Evolutionary conservation across 2,888 invertebrate species (phyloP).

Genomic region (Pheosia gnoma): DNA sequence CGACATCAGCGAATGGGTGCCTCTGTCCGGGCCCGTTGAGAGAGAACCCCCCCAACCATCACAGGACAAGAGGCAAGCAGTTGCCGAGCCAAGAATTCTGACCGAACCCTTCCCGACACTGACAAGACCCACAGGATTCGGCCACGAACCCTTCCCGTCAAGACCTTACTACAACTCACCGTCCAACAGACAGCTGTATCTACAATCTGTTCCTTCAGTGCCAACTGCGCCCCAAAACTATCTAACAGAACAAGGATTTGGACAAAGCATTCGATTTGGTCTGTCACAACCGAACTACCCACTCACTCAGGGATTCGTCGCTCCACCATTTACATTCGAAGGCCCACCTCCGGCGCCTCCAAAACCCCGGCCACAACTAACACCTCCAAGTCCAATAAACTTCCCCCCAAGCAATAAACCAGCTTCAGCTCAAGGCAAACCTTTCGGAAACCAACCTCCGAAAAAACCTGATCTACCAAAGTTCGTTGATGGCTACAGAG

Average conservation of each 20-base stretch:
- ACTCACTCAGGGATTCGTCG: constrained; percentile 69
- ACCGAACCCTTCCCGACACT: constrained; percentile 71
- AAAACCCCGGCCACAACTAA: constrained; percentile 52
- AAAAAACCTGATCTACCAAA: constrained; percentile 64
- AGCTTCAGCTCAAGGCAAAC: constrained; percentile 52
- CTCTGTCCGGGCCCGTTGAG: constrained; percentile 65
- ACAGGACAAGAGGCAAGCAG: constrained; percentile 70
- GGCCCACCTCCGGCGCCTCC: constrained; percentile 55
- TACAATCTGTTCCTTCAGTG: constrained; percentile 69
- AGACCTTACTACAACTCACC: constrained; percentile 64
- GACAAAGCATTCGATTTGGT: constrained; percentile 72
- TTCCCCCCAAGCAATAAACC: constrained; percentile 43
- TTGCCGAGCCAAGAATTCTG: constrained; percentile 76
- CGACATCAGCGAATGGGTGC: constrained; percentile 78
- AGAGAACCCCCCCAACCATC: constrained; percentile 47
- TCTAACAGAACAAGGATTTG: constrained; percentile 73
- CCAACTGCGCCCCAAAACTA: constrained; percentile 78
- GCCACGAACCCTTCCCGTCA: constrained; percentile 63
- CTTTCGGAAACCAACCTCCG: constrained; percentile 52
- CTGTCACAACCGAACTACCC: constrained; percentile 71
- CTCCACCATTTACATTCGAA: constrained; percentile 67
- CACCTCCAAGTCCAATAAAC: constrained; percentile 53
- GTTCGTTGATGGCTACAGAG: constrained; percentile 73
- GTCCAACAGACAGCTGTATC: constrained; percentile 67
- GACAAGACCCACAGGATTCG: constrained; percentile 57